phyloP scores from a whole-genome alignment of 2,113 vertebrate genomes.

The Nipponia nippon region DNA sequence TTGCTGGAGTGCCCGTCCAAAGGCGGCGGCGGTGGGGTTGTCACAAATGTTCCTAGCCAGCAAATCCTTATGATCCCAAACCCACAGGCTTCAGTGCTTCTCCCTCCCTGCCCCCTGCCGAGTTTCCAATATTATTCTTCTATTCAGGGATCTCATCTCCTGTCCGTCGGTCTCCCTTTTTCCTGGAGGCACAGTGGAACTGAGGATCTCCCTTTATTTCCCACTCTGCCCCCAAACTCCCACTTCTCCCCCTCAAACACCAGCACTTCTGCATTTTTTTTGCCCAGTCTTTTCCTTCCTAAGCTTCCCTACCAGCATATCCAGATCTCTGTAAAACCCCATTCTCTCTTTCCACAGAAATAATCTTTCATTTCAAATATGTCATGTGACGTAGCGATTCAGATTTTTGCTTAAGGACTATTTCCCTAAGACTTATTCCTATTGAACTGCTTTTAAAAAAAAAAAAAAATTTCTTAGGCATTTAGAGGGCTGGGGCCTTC shows the following conservation, averaged over 20 bases:
- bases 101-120: accelerated
- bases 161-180: background rate
- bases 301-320: background rate
- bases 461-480: background rate
- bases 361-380: background rate
- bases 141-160: too few relatives aligned
- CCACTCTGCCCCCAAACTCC: too few relatives aligned
- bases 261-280: background rate
- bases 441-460: background rate
- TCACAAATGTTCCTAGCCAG: background rate
- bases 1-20: background rate
- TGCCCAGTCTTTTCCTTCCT: background rate
- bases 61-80: background rate
- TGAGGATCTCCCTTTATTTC: background rate
- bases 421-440: background rate
- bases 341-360: background rate
- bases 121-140: background rate
- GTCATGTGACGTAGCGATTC: background rate
- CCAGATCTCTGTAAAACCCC: background rate
- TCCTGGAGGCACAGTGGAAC: background rate
- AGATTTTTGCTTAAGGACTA: background rate
- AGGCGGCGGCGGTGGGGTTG: background rate
- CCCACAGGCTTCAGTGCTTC: background rate
- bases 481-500: background rate
- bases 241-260: background rate